These are phyloP conservation scores for Syngnathoides biaculeatus DNA, from an alignment of 2,113 vertebrate genomes.

Conservation along the genomic window DNA sequence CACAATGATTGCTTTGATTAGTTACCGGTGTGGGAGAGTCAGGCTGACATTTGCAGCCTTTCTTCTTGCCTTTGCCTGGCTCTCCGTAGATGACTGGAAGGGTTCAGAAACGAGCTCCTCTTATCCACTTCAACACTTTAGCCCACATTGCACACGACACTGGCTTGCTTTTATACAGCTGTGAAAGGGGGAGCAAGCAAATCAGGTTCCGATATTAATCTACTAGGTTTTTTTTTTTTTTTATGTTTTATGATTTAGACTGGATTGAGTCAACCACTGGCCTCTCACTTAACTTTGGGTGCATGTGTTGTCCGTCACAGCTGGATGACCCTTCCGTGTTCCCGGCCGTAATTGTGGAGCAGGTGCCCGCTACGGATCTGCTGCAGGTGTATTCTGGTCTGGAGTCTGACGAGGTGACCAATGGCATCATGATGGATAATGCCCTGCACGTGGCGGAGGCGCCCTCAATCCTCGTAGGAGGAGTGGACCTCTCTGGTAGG, in stretches of 20 bases:
- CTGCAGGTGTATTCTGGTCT: conserved; percentile 85
- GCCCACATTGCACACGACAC: conserved; percentile 37
- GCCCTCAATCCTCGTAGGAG: conserved; percentile 75
- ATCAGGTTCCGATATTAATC: conserved; percentile 34
- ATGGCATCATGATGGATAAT: conserved; percentile 78
- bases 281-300: background rate
- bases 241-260: background rate
- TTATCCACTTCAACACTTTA: conserved; percentile 40
- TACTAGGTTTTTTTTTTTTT: conserved; percentile 1
- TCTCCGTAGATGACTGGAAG: conserved; percentile 42
- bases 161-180: conserved; percentile 36
- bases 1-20: conserved; percentile 57
- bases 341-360: conserved; percentile 85
- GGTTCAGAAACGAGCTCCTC: conserved; percentile 46
- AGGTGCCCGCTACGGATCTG: conserved; percentile 80
- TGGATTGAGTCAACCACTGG: background rate
- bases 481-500: conserved; percentile 78
- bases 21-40: conserved; percentile 57
- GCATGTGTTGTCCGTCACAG: conserved; percentile 43
- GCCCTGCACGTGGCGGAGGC: conserved; percentile 79
- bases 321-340: conserved; percentile 85
- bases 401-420: conserved; percentile 80
- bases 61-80: conserved; percentile 47
- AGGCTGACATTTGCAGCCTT: conserved; percentile 64
- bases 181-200: conserved; percentile 35